Base-by-base conservation (phyloP, 2,888 invertebrate species). In the Caenorhabditis angaria region DNA sequence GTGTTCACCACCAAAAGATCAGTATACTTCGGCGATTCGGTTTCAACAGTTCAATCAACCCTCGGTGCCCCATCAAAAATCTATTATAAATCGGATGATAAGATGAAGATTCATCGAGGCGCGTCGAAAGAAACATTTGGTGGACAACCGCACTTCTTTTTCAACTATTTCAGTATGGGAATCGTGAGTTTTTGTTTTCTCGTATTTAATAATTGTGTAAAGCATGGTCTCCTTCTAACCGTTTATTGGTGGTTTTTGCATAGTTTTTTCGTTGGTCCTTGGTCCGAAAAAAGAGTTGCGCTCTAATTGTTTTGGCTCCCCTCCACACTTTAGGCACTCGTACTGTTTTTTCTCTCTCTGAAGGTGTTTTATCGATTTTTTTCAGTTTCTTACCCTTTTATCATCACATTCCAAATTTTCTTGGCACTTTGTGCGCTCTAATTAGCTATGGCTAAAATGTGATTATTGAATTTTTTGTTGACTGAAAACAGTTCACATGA, bases 71-170 rank as follows among this genome's bases (percentile, higher is more conserved):
- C 99, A 0, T 94, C 94, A 68, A 91, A 91, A 65, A 92, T 96
- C 2, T 97, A 95, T 90, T 99, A 94, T 90, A 99, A 99, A 90
- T 93, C 95, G 53, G 97, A 99, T 89, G 97, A 99, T 89, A 99
- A 97, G 90, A 97, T 99, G 97, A 72, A 66, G 73, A 72, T 72
- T 57, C 72, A 72, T 53, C 64, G 68, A 24, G 72, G 72, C n/a
- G 62, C 59, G 18, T 56, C 67, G 28, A 67, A 67, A 41, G 72
- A 72, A 57, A 72, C 70, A 12, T 50, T 73, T 25, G 56, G 59
- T 35, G 64, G 73, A 20, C 55, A 93, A 70, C 94, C 95, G 58
- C 97, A 99, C 89, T 97, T 95, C 89, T 97, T 99, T 90, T 97
- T 94, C 90, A 99, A 99, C 90, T 99, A 97, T 89, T 95, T 96